These are phyloP conservation scores for Sapajus apella DNA, from an alignment of 2,113 vertebrate genomes.

Conservation along the genomic window DNA sequence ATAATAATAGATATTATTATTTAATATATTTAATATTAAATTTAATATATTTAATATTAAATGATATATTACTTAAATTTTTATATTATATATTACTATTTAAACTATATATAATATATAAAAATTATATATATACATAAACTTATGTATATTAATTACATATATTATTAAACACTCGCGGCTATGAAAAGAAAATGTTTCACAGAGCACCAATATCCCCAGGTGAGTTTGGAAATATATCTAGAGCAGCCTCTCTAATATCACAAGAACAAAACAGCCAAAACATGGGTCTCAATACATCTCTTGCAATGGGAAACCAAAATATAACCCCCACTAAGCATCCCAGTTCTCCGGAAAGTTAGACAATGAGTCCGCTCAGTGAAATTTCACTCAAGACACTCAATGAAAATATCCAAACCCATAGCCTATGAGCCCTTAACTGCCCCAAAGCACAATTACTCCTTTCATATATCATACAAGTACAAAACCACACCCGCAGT, in stretches of 20 bases:
- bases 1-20: too few relatives aligned
- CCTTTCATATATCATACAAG: not conserved
- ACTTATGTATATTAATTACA: too few relatives aligned
- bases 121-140: too few relatives aligned
- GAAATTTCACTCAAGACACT: not conserved
- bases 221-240: not conserved
- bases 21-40: too few relatives aligned
- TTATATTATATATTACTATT: too few relatives aligned
- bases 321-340: not conserved
- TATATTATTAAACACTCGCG: not conserved
- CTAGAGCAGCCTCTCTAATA: not conserved
- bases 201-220: not conserved
- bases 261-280: not conserved
- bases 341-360: not conserved
- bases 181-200: not conserved
- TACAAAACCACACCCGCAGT: not conserved
- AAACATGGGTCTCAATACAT: not conserved
- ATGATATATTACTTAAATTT: too few relatives aligned
- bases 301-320: not conserved
- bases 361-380: not conserved
- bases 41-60: too few relatives aligned
- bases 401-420: not conserved
- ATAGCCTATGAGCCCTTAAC: not conserved
- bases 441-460: not conserved
- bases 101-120: too few relatives aligned